Evolutionary conservation across 2,888 invertebrate species (phyloP).

Genomic region (Cephus pulcher): DNA sequence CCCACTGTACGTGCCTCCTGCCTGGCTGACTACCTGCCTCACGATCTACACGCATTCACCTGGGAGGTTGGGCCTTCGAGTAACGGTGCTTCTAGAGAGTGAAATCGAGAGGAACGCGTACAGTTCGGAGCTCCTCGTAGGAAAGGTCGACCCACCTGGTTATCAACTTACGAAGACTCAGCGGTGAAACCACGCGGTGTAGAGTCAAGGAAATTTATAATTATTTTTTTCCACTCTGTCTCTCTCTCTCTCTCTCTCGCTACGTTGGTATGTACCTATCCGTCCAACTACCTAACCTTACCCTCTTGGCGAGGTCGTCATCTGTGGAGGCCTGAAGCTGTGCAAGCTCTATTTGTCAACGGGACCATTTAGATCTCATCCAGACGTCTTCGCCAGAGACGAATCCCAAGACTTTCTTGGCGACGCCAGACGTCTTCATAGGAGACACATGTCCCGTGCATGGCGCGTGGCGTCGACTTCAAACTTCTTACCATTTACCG

Average conservation of each 20-base stretch:
- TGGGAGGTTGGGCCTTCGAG: neutral
- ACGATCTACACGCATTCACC: too few relatives aligned
- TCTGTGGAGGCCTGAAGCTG: conserved; percentile 23
- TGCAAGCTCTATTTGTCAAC: neutral
- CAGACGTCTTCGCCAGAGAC: neutral
- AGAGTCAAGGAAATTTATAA: neutral
- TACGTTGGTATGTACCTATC: neutral
- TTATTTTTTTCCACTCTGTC: neutral
- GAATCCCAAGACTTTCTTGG: neutral
- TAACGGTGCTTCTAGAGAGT: neutral
- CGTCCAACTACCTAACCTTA: neutral
- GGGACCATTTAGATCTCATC: neutral
- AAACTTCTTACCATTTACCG: neutral
- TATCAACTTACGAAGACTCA: neutral
- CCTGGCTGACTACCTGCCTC: too few relatives aligned
- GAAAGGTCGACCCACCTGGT: neutral
- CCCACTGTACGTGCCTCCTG: neutral
- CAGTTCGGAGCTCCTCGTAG: neutral
- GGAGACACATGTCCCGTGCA: neutral
- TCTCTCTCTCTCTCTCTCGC: conserved; percentile 1
- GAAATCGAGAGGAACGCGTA: neutral
- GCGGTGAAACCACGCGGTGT: neutral
- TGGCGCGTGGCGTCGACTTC: neutral
- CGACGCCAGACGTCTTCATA: neutral
- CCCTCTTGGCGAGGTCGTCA: neutral